Percentiles rank a stretch among this genome's conserved stretches.
Evolutionary conservation across 1,140 invertebrate genomes (phyloP).

Genomic region (Brachionus rotundiformis): DNA sequence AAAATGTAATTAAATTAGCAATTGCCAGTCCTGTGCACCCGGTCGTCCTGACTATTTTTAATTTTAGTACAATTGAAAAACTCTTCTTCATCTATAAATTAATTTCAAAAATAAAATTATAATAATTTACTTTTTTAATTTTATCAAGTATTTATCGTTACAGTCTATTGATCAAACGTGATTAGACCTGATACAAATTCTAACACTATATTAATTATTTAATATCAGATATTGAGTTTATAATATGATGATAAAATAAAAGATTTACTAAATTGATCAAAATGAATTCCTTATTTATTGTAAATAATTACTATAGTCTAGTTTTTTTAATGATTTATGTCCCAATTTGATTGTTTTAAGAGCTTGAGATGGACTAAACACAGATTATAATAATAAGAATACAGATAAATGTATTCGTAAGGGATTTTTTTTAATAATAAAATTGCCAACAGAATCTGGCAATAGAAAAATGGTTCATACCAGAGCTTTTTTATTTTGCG

Average conservation of each 20-base stretch:
- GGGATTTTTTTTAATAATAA: too few relatives aligned
- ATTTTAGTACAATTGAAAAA: background rate
- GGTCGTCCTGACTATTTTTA: background rate
- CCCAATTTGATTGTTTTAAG: too few relatives aligned
- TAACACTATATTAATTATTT: background rate
- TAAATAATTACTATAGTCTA: background rate
- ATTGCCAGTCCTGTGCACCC: background rate
- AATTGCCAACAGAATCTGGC: too few relatives aligned
- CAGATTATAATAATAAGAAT: too few relatives aligned
- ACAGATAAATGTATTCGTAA: too few relatives aligned
- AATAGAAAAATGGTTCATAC: too few relatives aligned
- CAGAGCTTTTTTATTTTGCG: background rate
- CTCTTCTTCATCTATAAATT: background rate
- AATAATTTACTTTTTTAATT: background rate
- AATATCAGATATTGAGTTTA: background rate
- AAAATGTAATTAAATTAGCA: slow-evolving; percentile 1
- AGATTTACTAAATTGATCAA: too few relatives aligned
- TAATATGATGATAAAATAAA: too few relatives aligned
- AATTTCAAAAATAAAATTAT: slow-evolving; percentile 7
- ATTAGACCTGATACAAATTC: background rate
- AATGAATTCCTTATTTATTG: too few relatives aligned
- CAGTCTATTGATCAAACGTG: background rate
- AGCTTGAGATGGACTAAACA: too few relatives aligned
- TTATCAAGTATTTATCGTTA: background rate
- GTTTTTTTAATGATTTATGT: background rate